Conservation (phyloP, 1,140 invertebrate species). For the Nephila pilipes region DNA sequence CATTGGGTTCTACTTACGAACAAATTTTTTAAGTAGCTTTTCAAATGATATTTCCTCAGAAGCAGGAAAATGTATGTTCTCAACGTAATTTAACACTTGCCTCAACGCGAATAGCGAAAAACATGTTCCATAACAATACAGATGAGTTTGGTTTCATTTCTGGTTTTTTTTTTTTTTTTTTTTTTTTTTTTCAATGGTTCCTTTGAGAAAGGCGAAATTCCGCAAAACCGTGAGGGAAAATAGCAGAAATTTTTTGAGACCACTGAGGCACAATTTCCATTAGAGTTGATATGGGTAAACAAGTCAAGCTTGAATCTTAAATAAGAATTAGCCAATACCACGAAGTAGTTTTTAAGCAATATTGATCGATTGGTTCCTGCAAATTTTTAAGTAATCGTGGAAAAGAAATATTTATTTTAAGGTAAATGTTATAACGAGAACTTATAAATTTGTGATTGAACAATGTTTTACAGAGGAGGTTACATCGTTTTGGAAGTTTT, state of each 20-base stretch:
- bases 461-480: too few relatives aligned
- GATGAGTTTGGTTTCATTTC: slow-evolving; percentile 21
- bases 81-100: background rate
- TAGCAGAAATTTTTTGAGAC: slow-evolving; percentile 8
- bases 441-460: too few relatives aligned
- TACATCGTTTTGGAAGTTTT: too few relatives aligned
- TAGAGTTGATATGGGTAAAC: background rate
- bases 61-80: background rate
- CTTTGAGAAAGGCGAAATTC: background rate
- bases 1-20: background rate
- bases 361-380: background rate
- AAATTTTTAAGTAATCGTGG: background rate
- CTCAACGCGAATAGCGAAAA: background rate
- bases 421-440: too few relatives aligned
- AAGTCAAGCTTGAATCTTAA: background rate
- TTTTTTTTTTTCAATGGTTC: background rate
- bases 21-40: background rate
- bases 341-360: background rate
- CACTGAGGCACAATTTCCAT: background rate
- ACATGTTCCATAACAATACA: slow-evolving; percentile 15
- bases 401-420: too few relatives aligned
- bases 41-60: background rate
- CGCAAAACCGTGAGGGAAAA: background rate
- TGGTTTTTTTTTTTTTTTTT: background rate
- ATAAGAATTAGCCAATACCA: background rate